A percentile compares a stretch with the other conserved stretches of the same genome.
These are phyloP conservation scores for Eumeta japonica DNA, from an alignment of 1,140 invertebrate species.

Conservation along the genomic window DNA sequence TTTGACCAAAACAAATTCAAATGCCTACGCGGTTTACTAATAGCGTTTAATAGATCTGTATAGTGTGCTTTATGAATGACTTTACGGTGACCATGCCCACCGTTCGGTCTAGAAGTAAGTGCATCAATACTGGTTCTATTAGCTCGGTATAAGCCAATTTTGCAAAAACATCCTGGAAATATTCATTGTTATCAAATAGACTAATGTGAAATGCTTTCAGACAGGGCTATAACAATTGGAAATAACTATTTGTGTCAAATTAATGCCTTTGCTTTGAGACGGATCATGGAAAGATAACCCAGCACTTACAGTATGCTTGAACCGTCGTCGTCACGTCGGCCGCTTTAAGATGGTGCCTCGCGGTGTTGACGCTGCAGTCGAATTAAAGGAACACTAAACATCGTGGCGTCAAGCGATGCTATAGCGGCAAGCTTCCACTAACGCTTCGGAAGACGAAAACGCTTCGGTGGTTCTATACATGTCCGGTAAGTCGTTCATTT, in stretches of 20 bases:
- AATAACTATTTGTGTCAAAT: constrained; percentile 46
- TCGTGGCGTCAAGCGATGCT: constrained; percentile 28
- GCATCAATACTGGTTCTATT: constrained; percentile 16
- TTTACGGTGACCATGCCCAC: constrained; percentile 45
- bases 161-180: too few species aligned
- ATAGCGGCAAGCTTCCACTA: constrained; percentile 45
- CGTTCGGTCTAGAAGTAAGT: constrained; percentile 27
- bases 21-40: constrained; percentile 49
- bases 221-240: constrained; percentile 40
- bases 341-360: constrained; percentile 44
- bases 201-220: constrained; percentile 35
- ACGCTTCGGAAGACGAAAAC: constrained; percentile 50
- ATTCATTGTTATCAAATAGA: constrained; percentile 18
- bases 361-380: constrained; percentile 36
- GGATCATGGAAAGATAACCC: constrained; percentile 56
- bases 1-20: too few species aligned
- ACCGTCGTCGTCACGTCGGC: constrained; percentile 35
- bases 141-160: too few species aligned
- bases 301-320: constrained; percentile 57
- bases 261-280: constrained; percentile 50
- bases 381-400: constrained; percentile 42
- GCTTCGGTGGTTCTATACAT: constrained; percentile 40
- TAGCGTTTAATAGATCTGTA: constrained; percentile 32
- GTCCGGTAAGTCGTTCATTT: constrained; percentile 40
- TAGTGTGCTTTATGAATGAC: constrained; percentile 27